phyloP scores from a whole-genome alignment of 2,113 vertebrate genomes.

The Pongo pygmaeus region DNA sequence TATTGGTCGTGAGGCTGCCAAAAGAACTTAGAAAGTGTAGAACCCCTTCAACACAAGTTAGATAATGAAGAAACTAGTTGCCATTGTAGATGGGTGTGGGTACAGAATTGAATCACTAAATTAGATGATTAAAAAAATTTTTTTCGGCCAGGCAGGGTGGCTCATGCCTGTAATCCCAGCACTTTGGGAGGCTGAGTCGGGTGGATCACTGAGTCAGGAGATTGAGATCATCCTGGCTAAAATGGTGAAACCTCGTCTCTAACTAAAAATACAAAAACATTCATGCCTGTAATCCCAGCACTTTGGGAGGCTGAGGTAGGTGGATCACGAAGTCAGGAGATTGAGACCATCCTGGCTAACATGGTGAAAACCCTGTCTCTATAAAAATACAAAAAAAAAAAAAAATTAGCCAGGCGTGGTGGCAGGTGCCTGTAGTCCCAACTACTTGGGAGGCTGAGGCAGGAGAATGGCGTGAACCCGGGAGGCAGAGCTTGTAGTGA shows the following conservation, averaged over 20 bases:
- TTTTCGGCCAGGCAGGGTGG: background rate
- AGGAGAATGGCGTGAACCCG: background rate
- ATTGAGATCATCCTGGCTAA: background rate
- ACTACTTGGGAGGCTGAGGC: background rate
- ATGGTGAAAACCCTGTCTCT: background rate
- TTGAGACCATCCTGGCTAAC: background rate
- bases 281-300: background rate
- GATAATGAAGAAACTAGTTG: background rate
- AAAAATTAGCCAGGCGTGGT: background rate
- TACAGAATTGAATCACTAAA: background rate
- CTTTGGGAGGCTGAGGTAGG: background rate
- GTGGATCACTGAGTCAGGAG: background rate
- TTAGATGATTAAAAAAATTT: background rate
- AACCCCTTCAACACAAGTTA: background rate
- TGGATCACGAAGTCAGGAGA: background rate
- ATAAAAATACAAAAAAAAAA: background rate
- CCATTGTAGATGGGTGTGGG: background rate
- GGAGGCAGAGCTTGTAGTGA: background rate
- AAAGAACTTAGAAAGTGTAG: background rate
- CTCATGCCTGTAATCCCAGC: background rate
- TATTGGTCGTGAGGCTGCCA: background rate
- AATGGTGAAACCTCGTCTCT: background rate
- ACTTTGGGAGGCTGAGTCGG: background rate
- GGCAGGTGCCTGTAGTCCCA: background rate
- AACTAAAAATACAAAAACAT: background rate